Percentiles rank a stretch among this genome's conserved stretches.
Evolutionary conservation across 2,888 invertebrate genomes (phyloP).

Genomic region (Brachypalpus laphriformis): DNA sequence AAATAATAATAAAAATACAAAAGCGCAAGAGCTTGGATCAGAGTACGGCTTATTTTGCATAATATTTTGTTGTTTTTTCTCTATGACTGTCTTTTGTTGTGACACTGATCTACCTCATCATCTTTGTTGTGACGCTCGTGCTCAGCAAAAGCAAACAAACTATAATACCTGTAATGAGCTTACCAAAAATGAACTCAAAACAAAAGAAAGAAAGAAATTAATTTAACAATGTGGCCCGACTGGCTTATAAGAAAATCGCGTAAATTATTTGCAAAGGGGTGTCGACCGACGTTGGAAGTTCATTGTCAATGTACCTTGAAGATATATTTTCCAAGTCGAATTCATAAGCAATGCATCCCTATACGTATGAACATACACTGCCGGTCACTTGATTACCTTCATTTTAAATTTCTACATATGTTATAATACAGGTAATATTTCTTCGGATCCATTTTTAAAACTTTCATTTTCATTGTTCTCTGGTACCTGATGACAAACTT

Average conservation of each 20-base stretch:
- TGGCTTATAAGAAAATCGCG: background rate
- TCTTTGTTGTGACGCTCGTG: background rate
- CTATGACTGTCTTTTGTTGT: background rate
- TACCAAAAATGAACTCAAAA: background rate
- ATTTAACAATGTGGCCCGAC: background rate
- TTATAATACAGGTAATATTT: no score
- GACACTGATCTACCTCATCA: slow-evolving; percentile 47
- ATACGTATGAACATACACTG: no score
- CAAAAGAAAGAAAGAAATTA: slow-evolving; percentile 8
- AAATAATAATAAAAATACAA: no score
- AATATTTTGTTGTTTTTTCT: background rate
- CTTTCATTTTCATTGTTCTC: no score
- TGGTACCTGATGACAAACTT: no score
- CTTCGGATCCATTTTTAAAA: no score
- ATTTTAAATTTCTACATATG: no score
- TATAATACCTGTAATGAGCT: background rate
- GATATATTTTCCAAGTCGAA: background rate
- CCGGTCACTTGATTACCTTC: no score
- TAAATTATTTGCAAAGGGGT: slow-evolving; percentile 4
- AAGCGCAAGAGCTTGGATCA: no score
- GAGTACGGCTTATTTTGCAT: background rate
- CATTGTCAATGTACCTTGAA: slow-evolving; percentile 7
- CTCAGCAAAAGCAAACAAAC: background rate
- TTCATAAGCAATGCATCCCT: background rate
- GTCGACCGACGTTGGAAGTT: slow-evolving; percentile 14